Evolutionary conservation across 2,888 invertebrate species (phyloP).

Genomic region (Camponotus fellah): DNA sequence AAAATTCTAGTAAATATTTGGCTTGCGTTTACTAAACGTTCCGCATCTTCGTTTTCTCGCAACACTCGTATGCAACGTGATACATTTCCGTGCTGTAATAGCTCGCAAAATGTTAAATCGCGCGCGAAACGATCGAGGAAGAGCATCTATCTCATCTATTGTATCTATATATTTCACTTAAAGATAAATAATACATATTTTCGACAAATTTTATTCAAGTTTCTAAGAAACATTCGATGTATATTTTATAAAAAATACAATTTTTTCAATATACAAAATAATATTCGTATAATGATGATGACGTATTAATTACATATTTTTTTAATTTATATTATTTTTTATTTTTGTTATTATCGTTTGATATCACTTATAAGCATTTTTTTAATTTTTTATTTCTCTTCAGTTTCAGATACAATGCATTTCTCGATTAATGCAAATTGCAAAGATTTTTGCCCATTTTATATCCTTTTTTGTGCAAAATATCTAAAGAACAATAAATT

Average conservation of each 20-base stretch:
- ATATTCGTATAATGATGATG: background rate
- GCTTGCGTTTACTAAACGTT: conserved; percentile 47
- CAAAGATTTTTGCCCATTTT: background rate
- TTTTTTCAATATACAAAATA: background rate
- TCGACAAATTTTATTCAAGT: background rate
- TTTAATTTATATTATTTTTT: background rate
- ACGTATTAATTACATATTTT: background rate
- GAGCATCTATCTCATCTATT: background rate
- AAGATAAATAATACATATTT: background rate
- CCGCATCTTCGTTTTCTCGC: conserved; percentile 23
- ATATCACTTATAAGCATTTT: background rate
- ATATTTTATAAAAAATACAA: background rate
- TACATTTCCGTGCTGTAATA: conserved; percentile 3
- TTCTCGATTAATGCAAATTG: background rate
- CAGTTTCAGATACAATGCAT: background rate
- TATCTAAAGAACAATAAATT: conserved; percentile 21
- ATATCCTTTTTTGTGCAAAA: background rate
- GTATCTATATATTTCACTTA: background rate
- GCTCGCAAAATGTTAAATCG: conserved; percentile 11
- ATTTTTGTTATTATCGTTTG: background rate
- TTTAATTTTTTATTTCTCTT: background rate
- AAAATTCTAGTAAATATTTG: conserved; percentile 54
- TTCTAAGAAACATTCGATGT: background rate
- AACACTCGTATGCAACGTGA: background rate
- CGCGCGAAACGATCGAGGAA: background rate